Evolutionary conservation across 2,888 invertebrate species (phyloP).

Genomic region (Rhingia campestris): DNA sequence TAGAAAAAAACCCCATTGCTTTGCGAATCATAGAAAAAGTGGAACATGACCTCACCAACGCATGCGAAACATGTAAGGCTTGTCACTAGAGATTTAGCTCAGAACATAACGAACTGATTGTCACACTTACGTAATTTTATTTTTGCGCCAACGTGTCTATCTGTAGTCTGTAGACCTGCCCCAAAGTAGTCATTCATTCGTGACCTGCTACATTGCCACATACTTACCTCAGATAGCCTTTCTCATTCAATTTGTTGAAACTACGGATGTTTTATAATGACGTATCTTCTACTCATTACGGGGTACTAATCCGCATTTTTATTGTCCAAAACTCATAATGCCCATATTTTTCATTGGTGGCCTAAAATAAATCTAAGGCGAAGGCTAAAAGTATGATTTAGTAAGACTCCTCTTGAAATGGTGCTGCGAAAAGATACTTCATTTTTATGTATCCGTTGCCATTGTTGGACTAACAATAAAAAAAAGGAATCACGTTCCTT

Average conservation of each 20-base stretch:
- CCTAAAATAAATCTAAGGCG: too few relatives aligned
- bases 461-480: slow-evolving; percentile 31
- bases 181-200: slow-evolving; percentile 40
- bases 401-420: neutral
- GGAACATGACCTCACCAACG: slow-evolving; percentile 71
- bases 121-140: slow-evolving; percentile 50
- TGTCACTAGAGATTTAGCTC: slow-evolving; percentile 26
- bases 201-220: slow-evolving; percentile 38
- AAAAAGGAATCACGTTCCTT: slow-evolving; percentile 44
- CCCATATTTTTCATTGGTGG: too few relatives aligned
- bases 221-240: neutral
- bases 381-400: neutral
- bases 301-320: too few relatives aligned
- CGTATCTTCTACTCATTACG: too few relatives aligned
- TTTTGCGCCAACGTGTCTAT: slow-evolving; percentile 23
- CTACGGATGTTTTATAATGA: too few relatives aligned
- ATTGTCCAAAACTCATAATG: too few relatives aligned
- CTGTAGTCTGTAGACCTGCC: slow-evolving; percentile 30
- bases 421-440: neutral
- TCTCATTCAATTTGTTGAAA: too few relatives aligned
- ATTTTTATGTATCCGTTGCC: slow-evolving; percentile 10
- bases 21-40: slow-evolving; percentile 25
- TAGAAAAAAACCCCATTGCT: neutral
- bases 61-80: slow-evolving; percentile 37
- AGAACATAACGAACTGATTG: slow-evolving; percentile 26